Evolutionary conservation across 2,113 vertebrate genomes (phyloP).

Genomic region (Orcinus orca): DNA sequence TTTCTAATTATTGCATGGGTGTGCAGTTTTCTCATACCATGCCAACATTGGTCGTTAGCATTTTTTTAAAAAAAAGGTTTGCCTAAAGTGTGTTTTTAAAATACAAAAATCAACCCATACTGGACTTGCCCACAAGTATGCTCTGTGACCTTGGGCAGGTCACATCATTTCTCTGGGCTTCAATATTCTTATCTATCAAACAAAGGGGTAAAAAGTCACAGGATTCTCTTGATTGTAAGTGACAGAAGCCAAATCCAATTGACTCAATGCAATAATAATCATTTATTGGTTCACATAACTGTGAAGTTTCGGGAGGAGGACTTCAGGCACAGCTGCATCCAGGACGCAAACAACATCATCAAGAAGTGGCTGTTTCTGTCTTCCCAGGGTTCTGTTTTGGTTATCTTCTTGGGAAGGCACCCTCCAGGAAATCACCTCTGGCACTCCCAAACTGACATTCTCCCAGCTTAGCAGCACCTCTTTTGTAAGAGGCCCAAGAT

Average conservation of each 20-base stretch:
- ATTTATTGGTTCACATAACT: not conserved
- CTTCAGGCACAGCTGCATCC: not conserved
- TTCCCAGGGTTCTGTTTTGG: not conserved
- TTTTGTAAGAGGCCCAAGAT: not conserved
- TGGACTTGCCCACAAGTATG: not conserved
- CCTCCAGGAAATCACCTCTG: too few relatives aligned
- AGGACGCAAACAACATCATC: not conserved
- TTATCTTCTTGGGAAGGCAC: not conserved
- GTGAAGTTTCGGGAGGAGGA: not conserved
- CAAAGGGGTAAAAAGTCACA: not conserved
- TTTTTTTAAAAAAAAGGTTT: not conserved
- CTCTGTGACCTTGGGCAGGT: not conserved
- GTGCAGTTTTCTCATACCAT: not conserved
- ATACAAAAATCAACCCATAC: not conserved
- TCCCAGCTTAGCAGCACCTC: not conserved
- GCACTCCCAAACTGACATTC: not conserved
- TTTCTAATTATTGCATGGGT: not conserved
- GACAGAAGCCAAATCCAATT: not conserved
- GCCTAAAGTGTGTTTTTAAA: not conserved
- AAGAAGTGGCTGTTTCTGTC: not conserved
- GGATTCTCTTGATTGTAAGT: not conserved
- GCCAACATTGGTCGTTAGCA: not conserved
- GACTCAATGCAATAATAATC: not conserved
- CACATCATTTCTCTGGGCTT: not conserved
- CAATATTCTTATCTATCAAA: not conserved